Base-by-base conservation (phyloP, 1,140 invertebrate species). In the Popillia japonica region DNA sequence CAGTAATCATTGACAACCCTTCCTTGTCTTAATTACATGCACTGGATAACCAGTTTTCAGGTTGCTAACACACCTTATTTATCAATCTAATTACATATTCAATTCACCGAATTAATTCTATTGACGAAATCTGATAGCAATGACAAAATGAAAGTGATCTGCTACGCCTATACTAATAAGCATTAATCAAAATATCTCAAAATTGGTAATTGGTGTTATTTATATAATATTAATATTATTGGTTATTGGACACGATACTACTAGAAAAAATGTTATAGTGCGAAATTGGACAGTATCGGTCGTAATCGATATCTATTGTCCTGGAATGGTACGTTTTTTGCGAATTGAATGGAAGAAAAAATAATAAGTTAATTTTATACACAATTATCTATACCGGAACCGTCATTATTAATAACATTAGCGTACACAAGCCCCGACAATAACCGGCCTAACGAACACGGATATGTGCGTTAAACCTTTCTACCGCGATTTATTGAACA, bases 301-400 rank as follows among this genome's bases (percentile, higher is more conserved):
- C 17, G 17, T n/a, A 8, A 48, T 48, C 3, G n/a, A 48, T 48
- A 48, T 17, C 48, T 17, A 55, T 17, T 55, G 14, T 17, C 14
- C 48, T 17, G 14, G n/a, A 34, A 34, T 34, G 27, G 20, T 10
- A 68, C 61, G 20, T 23, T 68, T 68, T 68, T 68, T 68, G 10
- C 61, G 22, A 68, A 68, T 68, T 7, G 14, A 27, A 27, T 27
- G 6, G 14, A 68, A 68, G 11, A 68, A 68, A 68, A 10, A 68
- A 68, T 22, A 20, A 48, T 20, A 20, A 17, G 20, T 68, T 34
- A 68, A 68, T 68, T 68, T 34, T 22, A 68, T 11, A 68, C 22
- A 34, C 27, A 64, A 64, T 68, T 68, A 68, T 68, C 61, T 68
- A 68, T 68, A 68, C 61, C 61, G 61, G 61, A 68, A 68, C 61